phyloP scores from a whole-genome alignment of 37 sponge, comb jelly and placozoan genomes.

The Beroe ovata region DNA sequence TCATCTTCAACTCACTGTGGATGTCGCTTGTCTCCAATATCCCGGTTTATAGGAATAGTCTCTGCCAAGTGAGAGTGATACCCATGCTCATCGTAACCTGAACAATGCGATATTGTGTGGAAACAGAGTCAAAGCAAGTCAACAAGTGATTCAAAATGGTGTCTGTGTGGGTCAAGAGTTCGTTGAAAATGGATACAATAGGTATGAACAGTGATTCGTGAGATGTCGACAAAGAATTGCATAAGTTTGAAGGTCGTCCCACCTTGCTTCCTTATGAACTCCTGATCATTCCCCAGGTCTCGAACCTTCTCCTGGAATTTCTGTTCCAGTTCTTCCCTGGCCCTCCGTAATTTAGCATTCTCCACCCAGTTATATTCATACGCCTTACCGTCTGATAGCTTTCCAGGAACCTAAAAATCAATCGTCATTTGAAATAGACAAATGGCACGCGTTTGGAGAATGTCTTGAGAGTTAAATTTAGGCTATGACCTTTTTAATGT shows the following conservation, averaged over 20 bases:
- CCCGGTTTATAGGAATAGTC: conserved; percentile 50
- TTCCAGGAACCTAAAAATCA: background rate
- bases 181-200: too few relatives aligned
- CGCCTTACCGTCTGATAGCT: conserved; percentile 37
- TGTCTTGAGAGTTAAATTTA: too few relatives aligned
- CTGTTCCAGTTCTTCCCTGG: conserved; percentile 6
- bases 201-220: too few relatives aligned
- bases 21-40: conserved; percentile 57
- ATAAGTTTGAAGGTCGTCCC: too few relatives aligned
- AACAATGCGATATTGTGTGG: too few relatives aligned
- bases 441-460: background rate
- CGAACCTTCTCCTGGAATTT: conserved; percentile 62
- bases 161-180: too few relatives aligned
- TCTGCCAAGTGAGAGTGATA: conserved; percentile 60
- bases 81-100: conserved; percentile 51
- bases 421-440: background rate
- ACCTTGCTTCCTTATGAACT: conserved; percentile 24
- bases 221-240: too few relatives aligned
- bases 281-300: conserved; percentile 48
- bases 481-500: too few relatives aligned
- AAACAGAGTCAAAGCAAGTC: too few relatives aligned
- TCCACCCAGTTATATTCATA: conserved; percentile 59
- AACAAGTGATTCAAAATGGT: too few relatives aligned
- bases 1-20: conserved; percentile 43
- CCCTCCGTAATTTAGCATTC: background rate